Percentiles rank a stretch among this genome's conserved stretches.
These are phyloP conservation scores for Silurus lanzhouensis DNA, from an alignment of 2,797 vertebrate genomes.

Conservation along the genomic window DNA sequence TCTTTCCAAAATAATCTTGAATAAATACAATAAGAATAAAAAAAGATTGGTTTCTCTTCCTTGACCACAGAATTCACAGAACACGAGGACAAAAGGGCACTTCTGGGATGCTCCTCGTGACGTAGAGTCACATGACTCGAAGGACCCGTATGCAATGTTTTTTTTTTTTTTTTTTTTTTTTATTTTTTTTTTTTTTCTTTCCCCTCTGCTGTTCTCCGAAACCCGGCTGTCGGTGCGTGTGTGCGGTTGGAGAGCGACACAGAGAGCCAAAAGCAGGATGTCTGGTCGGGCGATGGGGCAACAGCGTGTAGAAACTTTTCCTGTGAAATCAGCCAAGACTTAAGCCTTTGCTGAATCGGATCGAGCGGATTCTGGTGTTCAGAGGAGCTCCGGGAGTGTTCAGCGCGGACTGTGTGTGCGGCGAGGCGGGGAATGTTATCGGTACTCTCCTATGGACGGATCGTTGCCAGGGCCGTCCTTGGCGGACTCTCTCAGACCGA, in stretches of 20 bases:
- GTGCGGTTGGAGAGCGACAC: not conserved
- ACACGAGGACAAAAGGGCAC: not conserved
- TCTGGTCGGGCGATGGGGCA: not conserved
- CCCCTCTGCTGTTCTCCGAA: not conserved
- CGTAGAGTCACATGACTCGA: conserved; percentile 11
- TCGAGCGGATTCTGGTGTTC: conserved; percentile 66
- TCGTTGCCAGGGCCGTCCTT: conserved; percentile 95
- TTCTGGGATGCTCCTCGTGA: not conserved
- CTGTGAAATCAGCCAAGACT: not conserved
- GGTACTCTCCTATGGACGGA: conserved; percentile 91
- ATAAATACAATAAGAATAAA: not conserved
- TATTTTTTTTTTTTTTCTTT: not conserved
- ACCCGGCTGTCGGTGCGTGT: conserved; percentile 18
- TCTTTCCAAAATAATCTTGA: too few relatives aligned
- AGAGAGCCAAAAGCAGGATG: not conserved
- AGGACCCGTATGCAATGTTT: not conserved
- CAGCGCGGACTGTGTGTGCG: not conserved
- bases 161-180: too few relatives aligned
- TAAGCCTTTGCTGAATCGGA: not conserved
- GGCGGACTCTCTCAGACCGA: conserved; percentile 96
- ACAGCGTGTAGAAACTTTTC: not conserved
- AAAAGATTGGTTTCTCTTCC: too few relatives aligned
- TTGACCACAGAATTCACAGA: too few relatives aligned
- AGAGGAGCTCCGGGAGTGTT: not conserved
- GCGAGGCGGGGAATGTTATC: conserved; percentile 87